These are phyloP conservation scores for Pygathrix nemaeus DNA, from an alignment of 2,113 vertebrate genomes.

Conservation along the genomic window DNA sequence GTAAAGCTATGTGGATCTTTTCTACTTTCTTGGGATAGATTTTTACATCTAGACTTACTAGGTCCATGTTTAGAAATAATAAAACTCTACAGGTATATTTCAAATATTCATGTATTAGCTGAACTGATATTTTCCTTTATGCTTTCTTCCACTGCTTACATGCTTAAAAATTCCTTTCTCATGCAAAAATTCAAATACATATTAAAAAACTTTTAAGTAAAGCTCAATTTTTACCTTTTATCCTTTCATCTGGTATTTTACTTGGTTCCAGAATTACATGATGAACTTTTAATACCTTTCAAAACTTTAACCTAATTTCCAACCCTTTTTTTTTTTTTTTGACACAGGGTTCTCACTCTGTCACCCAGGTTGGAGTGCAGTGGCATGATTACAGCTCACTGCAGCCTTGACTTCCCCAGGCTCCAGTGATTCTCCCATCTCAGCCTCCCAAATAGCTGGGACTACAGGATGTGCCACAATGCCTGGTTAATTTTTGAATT, in stretches of 20 bases:
- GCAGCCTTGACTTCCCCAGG: too few relatives aligned
- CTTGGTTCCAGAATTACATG: not conserved
- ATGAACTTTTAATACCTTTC: not conserved
- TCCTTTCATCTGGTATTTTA: not conserved
- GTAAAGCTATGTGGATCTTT: not conserved
- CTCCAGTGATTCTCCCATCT: too few relatives aligned
- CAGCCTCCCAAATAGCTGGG: too few relatives aligned
- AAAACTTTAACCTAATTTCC: conserved; percentile 4
- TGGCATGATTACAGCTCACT: too few relatives aligned
- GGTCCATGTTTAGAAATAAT: not conserved
- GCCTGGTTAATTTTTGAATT: too few relatives aligned
- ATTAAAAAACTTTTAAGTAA: not conserved
- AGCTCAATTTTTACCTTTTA: not conserved
- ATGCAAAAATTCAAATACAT: not conserved
- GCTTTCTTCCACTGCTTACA: not conserved
- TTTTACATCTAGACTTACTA: not conserved
- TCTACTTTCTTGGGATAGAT: not conserved
- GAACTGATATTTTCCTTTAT: not conserved
- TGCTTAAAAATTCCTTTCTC: not conserved
- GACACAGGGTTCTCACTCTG: too few relatives aligned
- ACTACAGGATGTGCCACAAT: too few relatives aligned
- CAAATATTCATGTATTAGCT: not conserved
- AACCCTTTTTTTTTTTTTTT: not conserved
- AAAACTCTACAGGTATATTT: not conserved
- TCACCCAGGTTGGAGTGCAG: too few relatives aligned